Evolutionary conservation across 1,140 invertebrate species (phyloP).

Genomic region (Musca domestica): DNA sequence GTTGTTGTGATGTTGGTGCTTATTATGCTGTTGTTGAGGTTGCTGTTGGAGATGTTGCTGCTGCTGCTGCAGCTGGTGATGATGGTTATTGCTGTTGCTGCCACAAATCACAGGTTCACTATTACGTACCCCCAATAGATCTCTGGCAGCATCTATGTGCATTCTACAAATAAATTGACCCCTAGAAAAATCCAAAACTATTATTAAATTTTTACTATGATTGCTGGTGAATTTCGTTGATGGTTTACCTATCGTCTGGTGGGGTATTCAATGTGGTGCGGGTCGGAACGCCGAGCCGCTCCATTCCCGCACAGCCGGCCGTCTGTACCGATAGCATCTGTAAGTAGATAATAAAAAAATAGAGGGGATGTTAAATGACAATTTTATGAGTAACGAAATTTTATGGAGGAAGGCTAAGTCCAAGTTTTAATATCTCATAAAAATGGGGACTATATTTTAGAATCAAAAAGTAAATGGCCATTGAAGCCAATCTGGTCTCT

Average conservation of each 20-base stretch:
- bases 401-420: too few species aligned
- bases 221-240: not conserved
- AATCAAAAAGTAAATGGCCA: too few species aligned
- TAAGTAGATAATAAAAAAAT: conserved; percentile 33
- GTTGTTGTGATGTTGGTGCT: conserved; percentile 9
- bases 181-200: conserved; percentile 28
- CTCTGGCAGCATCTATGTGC: conserved; percentile 49
- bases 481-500: too few species aligned
- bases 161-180: conserved; percentile 53
- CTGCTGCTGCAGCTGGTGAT: conserved; percentile 32
- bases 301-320: conserved; percentile 66
- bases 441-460: too few species aligned
- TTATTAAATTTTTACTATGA: not conserved
- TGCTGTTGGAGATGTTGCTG: conserved; percentile 22
- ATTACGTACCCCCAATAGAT: conserved; percentile 44
- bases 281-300: conserved; percentile 64
- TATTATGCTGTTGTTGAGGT: conserved; percentile 17
- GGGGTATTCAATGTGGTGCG: conserved; percentile 51
- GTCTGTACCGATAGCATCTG: conserved; percentile 68
- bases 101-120: conserved; percentile 48
- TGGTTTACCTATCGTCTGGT: conserved; percentile 48
- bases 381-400: too few species aligned
- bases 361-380: too few species aligned
- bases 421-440: too few species aligned
- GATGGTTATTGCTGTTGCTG: conserved; percentile 31